Base-by-base conservation (phyloP, 2,113 vertebrate species). In the Chroicocephalus ridibundus region DNA sequence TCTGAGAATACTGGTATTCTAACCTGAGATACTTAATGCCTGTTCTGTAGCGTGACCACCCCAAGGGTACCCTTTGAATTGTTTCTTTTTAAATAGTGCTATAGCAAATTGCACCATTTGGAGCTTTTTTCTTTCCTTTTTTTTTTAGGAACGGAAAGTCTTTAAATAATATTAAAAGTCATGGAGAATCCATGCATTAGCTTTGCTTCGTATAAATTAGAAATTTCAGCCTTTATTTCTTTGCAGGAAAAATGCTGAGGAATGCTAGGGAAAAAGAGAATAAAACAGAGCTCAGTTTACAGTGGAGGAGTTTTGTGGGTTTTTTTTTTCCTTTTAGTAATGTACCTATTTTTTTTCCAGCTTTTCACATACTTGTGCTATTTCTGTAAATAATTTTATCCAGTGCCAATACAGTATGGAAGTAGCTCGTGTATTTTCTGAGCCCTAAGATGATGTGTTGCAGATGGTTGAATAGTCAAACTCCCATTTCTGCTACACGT, bases 291-390 rank as follows among this genome's bases (percentile, higher is more conserved):
- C 3, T 8, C 10, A 46, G 1, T 36, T 32, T 34, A 15, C 11
- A 17, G 22, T 31, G 18, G 57, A 61, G 36, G 26, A 8, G 1
- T 5, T 54, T 75, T 68, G 16, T 57, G 25, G 5, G 80, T 86
- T 92, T 11, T 19, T 4, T 81, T 31, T 25, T 9, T 14, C 32
- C 10, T 15, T 81, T 86, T 47, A 46, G 9, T 55, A 69, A 74
- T 5, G 2, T 25, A 32, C 25, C 6, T 14, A 0, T 11, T 11
- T 15, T 60, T 9, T 32, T 36, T 32, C 11, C 42, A 47, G 9
- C 15, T 69, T 64, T 94, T 78, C 29, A 22, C 13, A 21, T 36
- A 34, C 11, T 49, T 61, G 8, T 62, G 65, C 55, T 79, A 1
- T 82, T 79, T 62, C 42, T 89, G n/a, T 66, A 84, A 74, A 38